Percentiles rank a stretch among this genome's conserved stretches.
Conservation (phyloP, 2,888 invertebrate species). For the Encarsia formosa region DNA sequence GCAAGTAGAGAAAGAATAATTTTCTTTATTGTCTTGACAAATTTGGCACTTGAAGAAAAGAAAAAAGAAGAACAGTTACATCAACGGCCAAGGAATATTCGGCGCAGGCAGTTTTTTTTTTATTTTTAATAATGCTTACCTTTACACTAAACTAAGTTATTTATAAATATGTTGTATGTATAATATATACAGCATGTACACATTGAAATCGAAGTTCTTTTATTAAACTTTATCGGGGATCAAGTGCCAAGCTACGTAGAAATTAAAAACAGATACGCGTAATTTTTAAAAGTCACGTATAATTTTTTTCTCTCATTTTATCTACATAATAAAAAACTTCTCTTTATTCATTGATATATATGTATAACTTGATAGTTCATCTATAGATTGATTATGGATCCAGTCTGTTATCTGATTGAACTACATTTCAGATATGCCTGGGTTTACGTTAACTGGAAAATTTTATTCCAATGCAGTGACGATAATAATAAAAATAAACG, state of each 20-base stretch:
- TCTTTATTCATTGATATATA: not conserved
- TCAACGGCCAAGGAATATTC: conserved; percentile 32
- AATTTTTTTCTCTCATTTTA: not conserved
- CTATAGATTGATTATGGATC: no score
- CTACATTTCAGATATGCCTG: conserved; percentile 10
- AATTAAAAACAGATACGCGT: conserved; percentile 13
- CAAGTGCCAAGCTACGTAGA: conserved; percentile 14
- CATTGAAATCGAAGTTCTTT: conserved; percentile 14
- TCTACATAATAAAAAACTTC: conserved; percentile 3
- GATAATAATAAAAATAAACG: not conserved
- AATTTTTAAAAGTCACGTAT: conserved; percentile 11
- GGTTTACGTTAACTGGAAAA: conserved; percentile 1
- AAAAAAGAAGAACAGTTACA: not conserved
- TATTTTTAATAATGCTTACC: conserved; percentile 25
- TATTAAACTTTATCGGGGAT: conserved; percentile 10
- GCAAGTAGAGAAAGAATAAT: not conserved
- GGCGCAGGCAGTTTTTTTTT: conserved; percentile 31
- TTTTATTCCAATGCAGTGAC: not conserved
- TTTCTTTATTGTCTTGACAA: conserved; percentile 20
- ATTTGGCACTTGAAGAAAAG: conserved; percentile 23
- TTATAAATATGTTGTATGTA: conserved; percentile 25
- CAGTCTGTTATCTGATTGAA: not conserved
- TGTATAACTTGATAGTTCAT: no score
- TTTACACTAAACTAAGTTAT: conserved; percentile 19
- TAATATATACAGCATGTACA: conserved; percentile 27